Evolutionary conservation across 2,888 invertebrate species (phyloP).

Genomic region (Disparrhopalites patrizii): DNA sequence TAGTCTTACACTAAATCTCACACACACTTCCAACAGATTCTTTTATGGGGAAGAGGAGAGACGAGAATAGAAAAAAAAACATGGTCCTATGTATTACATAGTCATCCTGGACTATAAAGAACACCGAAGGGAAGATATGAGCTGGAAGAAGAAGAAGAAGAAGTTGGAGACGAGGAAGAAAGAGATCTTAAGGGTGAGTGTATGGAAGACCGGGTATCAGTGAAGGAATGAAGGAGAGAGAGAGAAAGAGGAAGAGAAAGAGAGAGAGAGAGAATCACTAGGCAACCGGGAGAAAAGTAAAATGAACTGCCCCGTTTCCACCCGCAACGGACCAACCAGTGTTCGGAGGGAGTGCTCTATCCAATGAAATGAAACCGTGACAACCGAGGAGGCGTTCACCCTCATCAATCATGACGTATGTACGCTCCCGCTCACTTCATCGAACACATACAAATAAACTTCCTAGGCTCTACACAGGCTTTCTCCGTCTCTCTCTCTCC

Average conservation of each 20-base stretch:
- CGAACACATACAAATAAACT: slow-evolving; percentile 15
- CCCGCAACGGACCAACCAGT: slow-evolving; percentile 24
- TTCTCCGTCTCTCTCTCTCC: background rate
- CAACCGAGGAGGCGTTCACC: slow-evolving; percentile 18
- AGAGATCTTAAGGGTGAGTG: background rate
- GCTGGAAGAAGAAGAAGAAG: background rate
- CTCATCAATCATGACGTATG: slow-evolving; percentile 23
- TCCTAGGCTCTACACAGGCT: background rate
- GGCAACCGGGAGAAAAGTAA: slow-evolving; percentile 26
- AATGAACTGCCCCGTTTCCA: slow-evolving; percentile 31
- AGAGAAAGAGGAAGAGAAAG: background rate
- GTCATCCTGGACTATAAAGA: no score
- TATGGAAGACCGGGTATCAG: background rate
- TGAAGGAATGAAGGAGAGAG: background rate
- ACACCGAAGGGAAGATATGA: background rate
- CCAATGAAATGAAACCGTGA: slow-evolving; percentile 18
- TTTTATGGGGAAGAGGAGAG: no score
- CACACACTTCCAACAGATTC: no score
- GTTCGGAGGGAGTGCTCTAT: background rate
- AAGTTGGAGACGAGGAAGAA: slow-evolving; percentile 1
- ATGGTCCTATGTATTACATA: no score
- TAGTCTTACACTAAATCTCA: no score
- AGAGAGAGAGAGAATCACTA: slow-evolving; percentile 19
- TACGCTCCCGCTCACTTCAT: slow-evolving; percentile 6
- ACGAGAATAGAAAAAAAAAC: no score